Percentiles rank a stretch among this genome's conserved stretches.
Conservation (phyloP, 2,113 vertebrate genomes). For the Callipepla californica region DNA sequence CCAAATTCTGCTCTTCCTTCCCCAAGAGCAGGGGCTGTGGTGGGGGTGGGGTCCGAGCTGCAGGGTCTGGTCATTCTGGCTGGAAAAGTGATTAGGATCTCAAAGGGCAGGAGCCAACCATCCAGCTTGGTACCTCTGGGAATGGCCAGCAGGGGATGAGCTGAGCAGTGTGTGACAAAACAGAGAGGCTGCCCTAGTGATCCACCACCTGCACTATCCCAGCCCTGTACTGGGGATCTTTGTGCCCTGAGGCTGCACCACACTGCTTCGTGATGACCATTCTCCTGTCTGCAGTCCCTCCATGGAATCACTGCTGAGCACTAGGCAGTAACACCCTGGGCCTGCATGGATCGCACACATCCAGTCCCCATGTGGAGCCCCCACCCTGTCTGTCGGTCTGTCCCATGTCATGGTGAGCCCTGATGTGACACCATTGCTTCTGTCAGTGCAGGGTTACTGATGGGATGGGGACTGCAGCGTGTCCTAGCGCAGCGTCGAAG, state of each 20-base stretch:
- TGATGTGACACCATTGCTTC: accelerated
- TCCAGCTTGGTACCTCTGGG: background rate
- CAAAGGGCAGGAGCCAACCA: background rate
- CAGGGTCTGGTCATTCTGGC: background rate
- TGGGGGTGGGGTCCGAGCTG: background rate
- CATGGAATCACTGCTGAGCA: background rate
- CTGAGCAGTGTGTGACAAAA: background rate
- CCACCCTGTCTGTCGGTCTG: background rate
- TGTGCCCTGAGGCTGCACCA: background rate
- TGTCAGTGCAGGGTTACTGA: accelerated
- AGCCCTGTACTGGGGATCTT: background rate
- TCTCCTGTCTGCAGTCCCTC: background rate
- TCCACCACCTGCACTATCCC: background rate
- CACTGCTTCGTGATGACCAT: background rate
- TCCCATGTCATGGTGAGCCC: accelerated
- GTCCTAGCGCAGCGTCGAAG: accelerated
- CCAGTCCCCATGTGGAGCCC: background rate
- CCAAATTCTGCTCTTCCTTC: background rate
- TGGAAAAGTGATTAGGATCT: background rate
- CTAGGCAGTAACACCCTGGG: background rate
- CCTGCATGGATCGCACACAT: too few species aligned
- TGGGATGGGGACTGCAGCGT: background rate
- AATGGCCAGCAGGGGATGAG: background rate
- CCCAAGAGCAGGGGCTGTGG: background rate
- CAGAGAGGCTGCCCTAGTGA: background rate